Evolutionary conservation across 2,888 invertebrate genomes (phyloP), one percentile per base, ranked within the genome.

Genomic region (Cepaea hortensis): DNA sequence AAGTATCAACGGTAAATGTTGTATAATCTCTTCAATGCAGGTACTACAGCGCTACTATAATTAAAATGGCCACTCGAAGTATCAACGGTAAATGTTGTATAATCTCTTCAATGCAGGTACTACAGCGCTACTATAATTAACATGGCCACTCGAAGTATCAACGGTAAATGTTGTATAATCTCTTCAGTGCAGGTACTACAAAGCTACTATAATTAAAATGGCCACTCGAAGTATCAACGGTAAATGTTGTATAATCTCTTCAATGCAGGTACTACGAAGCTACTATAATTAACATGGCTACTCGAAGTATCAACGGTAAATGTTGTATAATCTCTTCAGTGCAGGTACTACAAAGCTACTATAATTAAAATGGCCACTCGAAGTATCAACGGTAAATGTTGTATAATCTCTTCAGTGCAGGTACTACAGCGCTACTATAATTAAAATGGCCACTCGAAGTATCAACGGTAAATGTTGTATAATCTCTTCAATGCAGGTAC

Each of bases 31-130:
- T 11, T 55, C 55, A 55, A 6, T 90, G 23, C 90, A 95, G 95
- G 95, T 95, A 95, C 91, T 95, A 95, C 92, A 95, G 95, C 89
- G 95, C 95, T 6, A 95, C 95, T 86, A 95, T 95, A 85, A 95
- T 95, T 35, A 92, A 94, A 85, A 95, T 95, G 93, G n/a, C n/a
- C n/a, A n/a, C n/a, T n/a, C n/a, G n/a, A n/a, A n/a, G n/a, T n/a
- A n/a, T n/a, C n/a, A n/a, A n/a, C n/a, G n/a, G n/a, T n/a, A 35
- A 35, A 35, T 35, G 35, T 35, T 35, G 35, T 35, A 35, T 35
- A 35, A 35, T 55, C 7, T 55, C 7, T 11, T 55, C 55, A 55
- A 6, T 90, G 23, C 90, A 95, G 95, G 95, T 95, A 95, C 91
- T 95, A 95, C 92, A 95, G 95, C 89, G 95, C 95, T 6, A 95